Evolutionary conservation across 2,797 vertebrate species (phyloP).

Genomic region (Cyclopterus lumpus): DNA sequence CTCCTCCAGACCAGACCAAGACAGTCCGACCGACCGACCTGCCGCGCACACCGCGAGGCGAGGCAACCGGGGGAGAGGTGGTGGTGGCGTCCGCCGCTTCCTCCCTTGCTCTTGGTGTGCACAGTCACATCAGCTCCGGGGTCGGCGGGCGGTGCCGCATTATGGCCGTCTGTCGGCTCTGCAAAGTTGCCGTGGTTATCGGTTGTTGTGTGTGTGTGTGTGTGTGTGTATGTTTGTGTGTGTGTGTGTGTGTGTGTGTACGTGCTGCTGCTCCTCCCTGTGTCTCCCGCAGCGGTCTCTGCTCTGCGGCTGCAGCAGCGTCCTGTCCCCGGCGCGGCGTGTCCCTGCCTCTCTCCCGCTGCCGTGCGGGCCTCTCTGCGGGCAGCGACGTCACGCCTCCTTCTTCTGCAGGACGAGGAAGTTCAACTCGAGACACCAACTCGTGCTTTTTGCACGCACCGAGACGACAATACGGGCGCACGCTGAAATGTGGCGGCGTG

Average conservation of each 20-base stretch:
- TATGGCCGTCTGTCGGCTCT: slow-evolving; percentile 40
- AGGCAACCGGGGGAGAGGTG: slow-evolving; percentile 20
- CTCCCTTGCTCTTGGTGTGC: slow-evolving; percentile 52
- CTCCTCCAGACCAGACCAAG: slow-evolving; percentile 38
- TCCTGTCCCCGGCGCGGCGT: slow-evolving; percentile 38
- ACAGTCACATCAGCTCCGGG: slow-evolving; percentile 72
- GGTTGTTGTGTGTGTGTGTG: slow-evolving; percentile 2
- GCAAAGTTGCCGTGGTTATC: slow-evolving; percentile 46
- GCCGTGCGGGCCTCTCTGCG: slow-evolving; percentile 79
- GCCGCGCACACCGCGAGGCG: slow-evolving; percentile 37
- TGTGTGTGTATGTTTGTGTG: neutral
- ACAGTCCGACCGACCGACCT: slow-evolving; percentile 9
- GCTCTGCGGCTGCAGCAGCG: slow-evolving; percentile 60
- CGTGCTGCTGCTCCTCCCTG: slow-evolving; percentile 9
- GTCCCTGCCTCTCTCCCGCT: slow-evolving; percentile 30
- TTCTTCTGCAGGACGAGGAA: slow-evolving; percentile 76
- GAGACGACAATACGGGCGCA: neutral
- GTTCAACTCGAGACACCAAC: slow-evolving; percentile 51
- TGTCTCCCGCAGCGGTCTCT: slow-evolving; percentile 12
- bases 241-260: neutral
- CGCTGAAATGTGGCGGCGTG: slow-evolving; percentile 18
- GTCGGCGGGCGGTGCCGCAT: slow-evolving; percentile 73
- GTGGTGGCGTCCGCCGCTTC: slow-evolving; percentile 59
- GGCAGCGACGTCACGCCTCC: slow-evolving; percentile 83
- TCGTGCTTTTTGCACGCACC: neutral